Evolutionary conservation across 2,113 vertebrate species (phyloP), one percentile per base, ranked within the genome.

Genomic region (Synodontis membranacea): DNA sequence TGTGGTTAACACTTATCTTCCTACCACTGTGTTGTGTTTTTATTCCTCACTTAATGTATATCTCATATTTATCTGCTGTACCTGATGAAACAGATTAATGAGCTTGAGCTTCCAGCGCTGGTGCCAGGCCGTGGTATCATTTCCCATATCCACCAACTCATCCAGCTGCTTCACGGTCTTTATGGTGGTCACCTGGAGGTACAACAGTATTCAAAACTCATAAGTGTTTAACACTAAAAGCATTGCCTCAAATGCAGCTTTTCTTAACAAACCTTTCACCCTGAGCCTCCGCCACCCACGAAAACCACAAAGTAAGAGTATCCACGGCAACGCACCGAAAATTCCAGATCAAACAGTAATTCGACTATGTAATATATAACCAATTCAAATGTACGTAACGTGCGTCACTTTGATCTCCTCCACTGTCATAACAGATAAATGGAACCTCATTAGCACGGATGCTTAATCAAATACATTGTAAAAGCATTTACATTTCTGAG

Each of bases 81-180:
- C 98, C 97, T 98, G 97, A 66, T 97, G 96, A 10, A 97, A 97
- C 50, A 99, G 94, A 76, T 95, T 92, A 46, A 94, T 90, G 84
- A 96, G 94, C 15, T 97, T 97, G 44, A 96, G 94, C 80, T 93
- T 96, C 98, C 97, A 99, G 82, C 97, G 97, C 89, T 95, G 91
- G 84, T 98, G 96, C 98, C 97, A 99, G 75, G 96, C 96, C 0
- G 96, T 95, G 0, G 95, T 93, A 8, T 98, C 97, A 0, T 94
- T 93, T 92, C 97, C 96, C 94, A 99, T 93, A 89, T 97, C 95
- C 15, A 98, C 96, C 92, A 99, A 89, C 25, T 99, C 98, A 0
- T 99, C 97, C 93, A 97, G 93, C 91, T 96, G 93, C 92, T 98
- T 98, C 92, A 99, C 97, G 0, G 97, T 98, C 93, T 99, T 99